Evolutionary conservation across 2,888 invertebrate genomes (phyloP).

Genomic region (Drosophila anomalata): DNA sequence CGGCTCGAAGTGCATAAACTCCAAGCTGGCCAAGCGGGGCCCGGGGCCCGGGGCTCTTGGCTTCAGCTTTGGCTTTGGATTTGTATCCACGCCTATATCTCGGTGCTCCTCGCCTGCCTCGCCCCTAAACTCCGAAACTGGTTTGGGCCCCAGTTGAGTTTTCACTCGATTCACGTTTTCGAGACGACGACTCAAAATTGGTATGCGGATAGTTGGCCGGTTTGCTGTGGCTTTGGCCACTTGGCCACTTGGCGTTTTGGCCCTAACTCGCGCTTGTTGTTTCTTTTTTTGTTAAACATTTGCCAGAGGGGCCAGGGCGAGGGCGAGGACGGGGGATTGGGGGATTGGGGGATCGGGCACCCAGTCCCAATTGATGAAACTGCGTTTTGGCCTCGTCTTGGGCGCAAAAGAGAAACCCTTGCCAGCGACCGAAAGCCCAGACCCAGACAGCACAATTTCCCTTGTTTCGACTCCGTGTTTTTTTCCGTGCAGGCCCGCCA

Average conservation of each 20-base stretch:
- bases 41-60: constrained; percentile 34
- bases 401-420: constrained; percentile 71
- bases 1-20: background rate
- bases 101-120: background rate
- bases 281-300: constrained; percentile 18
- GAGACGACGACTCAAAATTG: constrained; percentile 65
- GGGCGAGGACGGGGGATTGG: no score
- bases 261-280: constrained; percentile 56
- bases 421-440: background rate
- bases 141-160: constrained; percentile 68
- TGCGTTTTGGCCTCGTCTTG: constrained; percentile 43
- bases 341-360: background rate
- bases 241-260: constrained; percentile 37
- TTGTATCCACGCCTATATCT: constrained; percentile 41
- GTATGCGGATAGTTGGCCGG: constrained; percentile 60
- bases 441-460: no score
- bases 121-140: constrained; percentile 40
- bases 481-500: constrained; percentile 1
- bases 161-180: constrained; percentile 75
- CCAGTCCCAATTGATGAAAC: constrained; percentile 61
- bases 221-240: constrained; percentile 48
- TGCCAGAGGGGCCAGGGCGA: background rate
- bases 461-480: background rate
- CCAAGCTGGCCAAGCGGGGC: constrained; percentile 45
- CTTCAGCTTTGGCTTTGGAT: constrained; percentile 29